Conservation (phyloP, 2,797 vertebrate genomes). For the Parauchenoglanis ngamensis region DNA sequence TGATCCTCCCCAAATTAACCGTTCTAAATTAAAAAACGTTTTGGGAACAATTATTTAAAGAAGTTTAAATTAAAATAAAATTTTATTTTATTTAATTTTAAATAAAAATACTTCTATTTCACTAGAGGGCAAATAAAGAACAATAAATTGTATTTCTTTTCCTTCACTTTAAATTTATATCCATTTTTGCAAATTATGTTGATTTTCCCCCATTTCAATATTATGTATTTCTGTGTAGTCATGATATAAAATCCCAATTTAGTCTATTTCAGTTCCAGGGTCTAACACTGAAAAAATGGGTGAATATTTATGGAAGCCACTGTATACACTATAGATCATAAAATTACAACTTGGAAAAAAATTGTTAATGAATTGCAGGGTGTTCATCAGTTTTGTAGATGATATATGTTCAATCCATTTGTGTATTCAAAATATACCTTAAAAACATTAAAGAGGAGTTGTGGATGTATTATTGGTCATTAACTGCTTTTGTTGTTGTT, state of each 20-base stretch:
- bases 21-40: not conserved
- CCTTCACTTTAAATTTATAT: not conserved
- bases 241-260: not conserved
- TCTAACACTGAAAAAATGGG: not conserved
- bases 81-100: too few relatives aligned
- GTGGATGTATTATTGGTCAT: not conserved
- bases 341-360: not conserved
- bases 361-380: not conserved
- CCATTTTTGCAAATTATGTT: not conserved
- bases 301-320: not conserved
- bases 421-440: not conserved
- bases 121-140: not conserved
- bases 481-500: not conserved
- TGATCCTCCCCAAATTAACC: not conserved
- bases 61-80: too few relatives aligned
- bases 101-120: not conserved
- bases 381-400: not conserved
- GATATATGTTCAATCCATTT: not conserved
- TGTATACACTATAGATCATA: not conserved
- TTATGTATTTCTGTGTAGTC: not conserved
- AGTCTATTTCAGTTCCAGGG: not conserved
- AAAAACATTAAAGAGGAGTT: not conserved
- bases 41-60: not conserved
- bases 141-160: not conserved
- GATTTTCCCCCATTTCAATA: not conserved